Evolutionary conservation across 2,113 vertebrate genomes (phyloP).

Genomic region (Chloroceryle aenea): DNA sequence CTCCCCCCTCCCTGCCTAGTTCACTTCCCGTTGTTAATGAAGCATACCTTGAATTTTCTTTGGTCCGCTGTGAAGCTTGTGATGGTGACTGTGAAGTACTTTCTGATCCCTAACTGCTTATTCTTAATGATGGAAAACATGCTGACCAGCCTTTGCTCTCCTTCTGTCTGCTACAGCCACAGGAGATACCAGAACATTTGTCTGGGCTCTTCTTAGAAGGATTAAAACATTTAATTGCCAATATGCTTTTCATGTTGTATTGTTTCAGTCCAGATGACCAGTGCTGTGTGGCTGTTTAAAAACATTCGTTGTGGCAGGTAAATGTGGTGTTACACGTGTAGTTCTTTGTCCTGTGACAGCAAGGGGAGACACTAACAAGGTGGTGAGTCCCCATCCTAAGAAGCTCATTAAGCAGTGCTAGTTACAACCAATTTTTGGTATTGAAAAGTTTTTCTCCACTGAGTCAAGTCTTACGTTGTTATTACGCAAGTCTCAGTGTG

Average conservation of each 20-base stretch:
- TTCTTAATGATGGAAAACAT: neutral
- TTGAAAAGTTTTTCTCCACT: neutral
- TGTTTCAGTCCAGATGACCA: neutral
- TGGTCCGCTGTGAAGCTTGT: neutral
- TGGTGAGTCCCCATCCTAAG: neutral
- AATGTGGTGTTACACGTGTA: neutral
- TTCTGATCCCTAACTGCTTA: neutral
- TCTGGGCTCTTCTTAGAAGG: neutral
- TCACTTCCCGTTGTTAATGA: constrained; percentile 24
- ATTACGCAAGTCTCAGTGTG: fast-evolving
- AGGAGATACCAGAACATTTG: neutral
- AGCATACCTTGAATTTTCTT: neutral
- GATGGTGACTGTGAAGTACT: neutral
- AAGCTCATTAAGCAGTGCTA: neutral
- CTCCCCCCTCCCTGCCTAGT: fast-evolving
- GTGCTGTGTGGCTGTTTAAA: neutral
- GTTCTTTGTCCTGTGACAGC: neutral
- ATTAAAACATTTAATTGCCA: neutral
- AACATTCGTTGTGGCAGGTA: neutral
- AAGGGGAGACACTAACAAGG: neutral
- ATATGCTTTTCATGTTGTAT: neutral
- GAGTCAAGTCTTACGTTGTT: neutral
- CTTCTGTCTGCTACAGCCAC: neutral
- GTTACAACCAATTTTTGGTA: neutral
- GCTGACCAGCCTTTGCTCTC: neutral